phyloP scores from a whole-genome alignment of 2,888 invertebrate species.

The Cryptops parisi region DNA sequence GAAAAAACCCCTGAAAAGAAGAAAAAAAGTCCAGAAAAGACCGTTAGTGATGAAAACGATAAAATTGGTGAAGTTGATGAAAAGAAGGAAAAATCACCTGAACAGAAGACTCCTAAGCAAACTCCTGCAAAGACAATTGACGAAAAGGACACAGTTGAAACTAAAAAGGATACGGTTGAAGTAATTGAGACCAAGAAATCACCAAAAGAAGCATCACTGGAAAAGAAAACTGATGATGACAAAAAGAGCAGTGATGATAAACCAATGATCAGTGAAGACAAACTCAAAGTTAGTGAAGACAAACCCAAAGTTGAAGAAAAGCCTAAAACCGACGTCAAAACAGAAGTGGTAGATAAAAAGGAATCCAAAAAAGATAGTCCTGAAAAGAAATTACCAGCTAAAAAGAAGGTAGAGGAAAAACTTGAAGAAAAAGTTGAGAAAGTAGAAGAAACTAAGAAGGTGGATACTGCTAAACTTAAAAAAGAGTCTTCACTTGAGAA shows the following conservation, averaged over 20 bases:
- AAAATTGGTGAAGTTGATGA: background rate
- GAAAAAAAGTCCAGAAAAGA: constrained; percentile 1
- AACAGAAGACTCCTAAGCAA: background rate
- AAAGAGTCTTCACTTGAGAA: background rate
- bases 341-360: too few relatives aligned
- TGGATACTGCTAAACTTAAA: background rate
- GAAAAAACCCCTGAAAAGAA: background rate
- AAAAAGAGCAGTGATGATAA: constrained; percentile 3
- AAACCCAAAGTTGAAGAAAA: constrained; percentile 5
- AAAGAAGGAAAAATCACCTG: background rate
- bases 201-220: background rate
- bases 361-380: background rate
- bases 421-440: constrained; percentile 4
- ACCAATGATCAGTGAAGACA: background rate
- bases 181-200: background rate
- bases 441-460: constrained; percentile 11
- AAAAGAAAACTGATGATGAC: constrained; percentile 8
- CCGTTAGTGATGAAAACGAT: too few relatives aligned
- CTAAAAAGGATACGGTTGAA: background rate
- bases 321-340: too few relatives aligned
- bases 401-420: background rate
- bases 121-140: constrained; percentile 1
- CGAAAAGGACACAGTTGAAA: background rate
- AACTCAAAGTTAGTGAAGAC: too few relatives aligned
- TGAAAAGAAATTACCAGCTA: background rate